Percentiles rank a stretch among this genome's conserved stretches.
Conservation (phyloP, 2,797 vertebrate species). For the Cyprinella venusta region DNA sequence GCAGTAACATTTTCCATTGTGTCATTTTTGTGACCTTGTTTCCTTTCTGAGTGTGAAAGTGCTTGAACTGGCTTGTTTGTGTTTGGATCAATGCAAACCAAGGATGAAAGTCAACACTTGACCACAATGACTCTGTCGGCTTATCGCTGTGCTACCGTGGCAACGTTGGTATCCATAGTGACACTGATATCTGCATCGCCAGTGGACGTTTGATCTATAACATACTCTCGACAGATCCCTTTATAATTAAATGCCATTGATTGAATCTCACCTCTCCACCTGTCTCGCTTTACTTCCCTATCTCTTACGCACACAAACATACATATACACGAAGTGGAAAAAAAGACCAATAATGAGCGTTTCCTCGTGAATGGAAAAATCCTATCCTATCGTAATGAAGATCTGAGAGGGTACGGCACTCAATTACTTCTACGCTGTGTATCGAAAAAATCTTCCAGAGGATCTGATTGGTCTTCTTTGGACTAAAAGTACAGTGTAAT, state of each 20-base stretch:
- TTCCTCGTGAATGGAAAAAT: background rate
- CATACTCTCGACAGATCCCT: constrained; percentile 65
- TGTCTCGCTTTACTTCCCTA: constrained; percentile 49
- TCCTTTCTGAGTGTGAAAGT: constrained; percentile 19
- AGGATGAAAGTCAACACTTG: constrained; percentile 45
- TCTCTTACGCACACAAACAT: constrained; percentile 52
- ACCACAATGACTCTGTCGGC: constrained; percentile 26
- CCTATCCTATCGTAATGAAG: constrained; percentile 14
- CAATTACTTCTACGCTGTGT: constrained; percentile 1
- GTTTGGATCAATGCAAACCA: constrained; percentile 32
- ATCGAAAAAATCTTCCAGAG: constrained; percentile 5
- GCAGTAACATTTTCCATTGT: background rate
- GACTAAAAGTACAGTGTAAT: constrained; percentile 22
- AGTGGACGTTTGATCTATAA: constrained; percentile 60
- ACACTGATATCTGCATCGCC: constrained; percentile 42
- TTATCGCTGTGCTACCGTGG: constrained; percentile 36
- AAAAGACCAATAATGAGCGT: constrained; percentile 15
- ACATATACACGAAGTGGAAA: constrained; percentile 7
- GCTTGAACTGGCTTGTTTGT: constrained; percentile 1
- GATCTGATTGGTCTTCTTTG: constrained; percentile 10
- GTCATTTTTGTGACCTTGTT: constrained; percentile 19
- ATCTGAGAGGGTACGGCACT: constrained; percentile 21
- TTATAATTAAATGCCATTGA: constrained; percentile 72
- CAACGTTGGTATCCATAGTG: constrained; percentile 60
- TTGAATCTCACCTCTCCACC: constrained; percentile 54